Base-by-base conservation (phyloP, 1,140 invertebrate species). In the Drosophila willistoni region DNA sequence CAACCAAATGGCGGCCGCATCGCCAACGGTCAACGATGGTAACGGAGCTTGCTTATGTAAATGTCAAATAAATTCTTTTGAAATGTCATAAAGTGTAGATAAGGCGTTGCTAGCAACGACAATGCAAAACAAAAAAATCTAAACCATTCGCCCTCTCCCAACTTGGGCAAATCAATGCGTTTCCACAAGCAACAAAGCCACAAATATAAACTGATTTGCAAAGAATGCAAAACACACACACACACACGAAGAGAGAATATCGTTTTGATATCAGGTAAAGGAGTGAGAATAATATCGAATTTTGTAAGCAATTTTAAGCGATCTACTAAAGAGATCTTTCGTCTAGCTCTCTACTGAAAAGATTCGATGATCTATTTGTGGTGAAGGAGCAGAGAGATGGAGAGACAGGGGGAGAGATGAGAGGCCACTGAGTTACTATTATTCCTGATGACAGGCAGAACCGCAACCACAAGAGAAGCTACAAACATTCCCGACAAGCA, bases 21-120 rank as follows among this genome's bases (percentile, higher is more conserved):
- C 36, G 36, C 56, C 68, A 66, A 71, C 65, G 68, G 68, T 34
- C 34, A 13, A 57, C 39, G 56, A 36, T 59, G 56, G 56, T 59
- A 59, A 59, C 56, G 56, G 56, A 59, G 56, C 56, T 59, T 10
- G 56, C 56, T 59, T 68, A 68, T 72, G 69, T 64, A 72, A 75
- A 73, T 71, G 73, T 71, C 68, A 71, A 61, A 71, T 75, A 75
- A 75, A 75, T 75, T 75, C 73, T 75, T 71, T 75, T 71, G 68
- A 75, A 75, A 71, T 71, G 73, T 75, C 73, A 71, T 75, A 75
- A 75, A 75, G 33, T 68, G 73, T 54, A 34, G 68, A 75, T 71
- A 71, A 51, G 64, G 62, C 59, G 62, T 71, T 65, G 68, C 68
- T 65, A 57, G 36, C 42, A 51, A 51, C 55, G 55, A 57, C 55